These are phyloP conservation scores for Adelosebastes latens DNA, from an alignment of 2,797 vertebrate genomes.

Conservation along the genomic window DNA sequence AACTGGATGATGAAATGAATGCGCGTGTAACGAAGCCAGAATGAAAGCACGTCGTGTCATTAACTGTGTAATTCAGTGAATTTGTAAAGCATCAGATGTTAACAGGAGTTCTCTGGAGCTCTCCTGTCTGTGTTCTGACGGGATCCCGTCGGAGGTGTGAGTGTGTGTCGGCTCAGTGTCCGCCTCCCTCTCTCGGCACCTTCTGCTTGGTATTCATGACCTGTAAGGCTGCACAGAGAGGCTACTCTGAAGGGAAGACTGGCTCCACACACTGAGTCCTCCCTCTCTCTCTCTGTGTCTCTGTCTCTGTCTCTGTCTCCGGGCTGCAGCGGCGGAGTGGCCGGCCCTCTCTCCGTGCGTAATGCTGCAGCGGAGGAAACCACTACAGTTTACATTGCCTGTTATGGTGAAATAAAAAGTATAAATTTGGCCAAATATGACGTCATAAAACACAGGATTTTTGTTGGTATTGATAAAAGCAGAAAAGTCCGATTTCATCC, in stretches of 20 bases:
- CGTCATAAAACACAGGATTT: rapidly evolving
- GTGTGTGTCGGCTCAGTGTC: slow-evolving; percentile 6
- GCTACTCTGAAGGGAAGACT: slow-evolving; percentile 65
- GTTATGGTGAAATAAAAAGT: not conserved
- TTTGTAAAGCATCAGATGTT: no score
- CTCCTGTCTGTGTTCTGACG: not conserved
- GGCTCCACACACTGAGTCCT: slow-evolving; percentile 45
- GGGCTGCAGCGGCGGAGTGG: slow-evolving; percentile 13
- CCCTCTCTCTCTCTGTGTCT: not conserved
- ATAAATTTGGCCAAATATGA: not conserved
- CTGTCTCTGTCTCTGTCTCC: not conserved
- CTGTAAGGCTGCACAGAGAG: slow-evolving; percentile 54
- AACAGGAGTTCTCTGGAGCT: no score
- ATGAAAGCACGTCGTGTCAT: no score
- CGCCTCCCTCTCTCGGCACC: slow-evolving; percentile 21
- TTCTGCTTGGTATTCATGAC: slow-evolving; percentile 74
- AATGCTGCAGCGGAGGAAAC: slow-evolving; percentile 9
- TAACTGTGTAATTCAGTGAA: no score
- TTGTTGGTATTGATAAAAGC: not conserved
- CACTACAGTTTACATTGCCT: not conserved
- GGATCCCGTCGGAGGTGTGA: no score
- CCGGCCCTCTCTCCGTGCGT: slow-evolving; percentile 26
- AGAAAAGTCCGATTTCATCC: not conserved
- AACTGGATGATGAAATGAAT: not conserved
- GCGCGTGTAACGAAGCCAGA: not conserved